Base-by-base conservation (phyloP, 2,888 invertebrate genomes). In the Agapostemon virescens region DNA sequence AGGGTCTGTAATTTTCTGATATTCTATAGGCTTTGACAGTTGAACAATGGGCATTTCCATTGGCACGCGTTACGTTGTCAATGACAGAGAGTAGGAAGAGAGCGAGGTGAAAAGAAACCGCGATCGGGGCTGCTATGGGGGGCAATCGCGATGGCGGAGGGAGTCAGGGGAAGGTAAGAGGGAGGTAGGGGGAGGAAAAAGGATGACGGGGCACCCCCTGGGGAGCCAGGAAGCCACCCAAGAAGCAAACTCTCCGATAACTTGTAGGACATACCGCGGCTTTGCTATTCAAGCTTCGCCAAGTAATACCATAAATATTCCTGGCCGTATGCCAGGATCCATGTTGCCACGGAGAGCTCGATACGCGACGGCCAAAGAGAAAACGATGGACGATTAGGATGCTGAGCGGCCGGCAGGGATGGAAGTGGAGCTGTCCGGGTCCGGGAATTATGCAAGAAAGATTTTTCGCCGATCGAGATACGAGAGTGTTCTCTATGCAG, bases 201-300 rank as follows among this genome's bases (percentile, higher is more conserved):
- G 85, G 86, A 86, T 80, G 83, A 84, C 86, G 86, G 87, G 86
- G 87, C 89, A 90, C 90, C 90, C 90, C 91, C 91, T 87, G 91
- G 91, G 89, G 91, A 90, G 91, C 82, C 84, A 86, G 81, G 88
- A 87, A 91, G 90, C 91, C 91, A 91, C 91, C 91, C 91, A 91
- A 91, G 91, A 91, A 91, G 91, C 91, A 88, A 89, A 89, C 87
- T 88, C 88, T 86, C 88, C 89, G 90, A 90, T 90, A 90, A 90
- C 90, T 90, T 88, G 90, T 90, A 90, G 89, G 88, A 90, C 90
- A 90, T 88, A 89, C 86, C 86, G 86, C 86, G 86, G 86, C 87
- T 89, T 87, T 87, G 88, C 88, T 88, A 88, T 88, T 88, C 88
- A 88, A 88, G 85, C 88, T 83, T 84, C 81, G 86, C 85, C 83